Base-by-base conservation (phyloP, 2,797 vertebrate species). In the Acanthornis magna region DNA sequence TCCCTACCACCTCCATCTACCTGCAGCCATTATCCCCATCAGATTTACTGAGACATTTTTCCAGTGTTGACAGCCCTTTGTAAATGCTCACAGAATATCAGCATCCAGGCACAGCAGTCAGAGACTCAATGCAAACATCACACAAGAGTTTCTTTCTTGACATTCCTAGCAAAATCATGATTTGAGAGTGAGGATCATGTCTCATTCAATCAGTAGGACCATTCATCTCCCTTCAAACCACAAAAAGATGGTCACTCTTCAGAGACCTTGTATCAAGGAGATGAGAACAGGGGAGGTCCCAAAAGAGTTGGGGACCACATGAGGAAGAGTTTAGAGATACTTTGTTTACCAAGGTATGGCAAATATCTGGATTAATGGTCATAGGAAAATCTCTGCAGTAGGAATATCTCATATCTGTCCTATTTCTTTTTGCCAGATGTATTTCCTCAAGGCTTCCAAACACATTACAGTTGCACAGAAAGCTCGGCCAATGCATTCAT, bases 371-470 rank as follows among this genome's bases (percentile, higher is more conserved):
- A 90, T 92, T 95, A 95, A 81, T 57, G 77, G 20, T 23, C 36
- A 22, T 4, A 91, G 55, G 25, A 58, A 87, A 74, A 53, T 53
- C 30, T 89, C 58, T 85, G 32, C 65, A 58, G 38, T 50, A 58
- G 36, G 60, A 34, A n/a, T 43, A 77, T 70, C 66, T 91, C 86
- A 74, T 88, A 70, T 88, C 79, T 91, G 55, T 61, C 70, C 85
- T 72, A 65, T 95, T 95, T 91, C 73, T 73, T 87, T 91, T 88
- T 84, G 30, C 78, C 60, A 95, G 60, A 85, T 88, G 79, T 90
- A 96, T 97, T 95, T 98, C 92, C 57, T 97, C 96, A 96, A 97
- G 97, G 96, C 50, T 97, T 97, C 74, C 74, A 85, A 96, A 78
- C 68, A 48, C 75, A 91, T 97, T 96, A 83, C 43, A 89, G 45